Percentiles rank a stretch among this genome's conserved stretches.
Conservation (phyloP, 2,113 vertebrate genomes). For the Serilophus lunatus region DNA sequence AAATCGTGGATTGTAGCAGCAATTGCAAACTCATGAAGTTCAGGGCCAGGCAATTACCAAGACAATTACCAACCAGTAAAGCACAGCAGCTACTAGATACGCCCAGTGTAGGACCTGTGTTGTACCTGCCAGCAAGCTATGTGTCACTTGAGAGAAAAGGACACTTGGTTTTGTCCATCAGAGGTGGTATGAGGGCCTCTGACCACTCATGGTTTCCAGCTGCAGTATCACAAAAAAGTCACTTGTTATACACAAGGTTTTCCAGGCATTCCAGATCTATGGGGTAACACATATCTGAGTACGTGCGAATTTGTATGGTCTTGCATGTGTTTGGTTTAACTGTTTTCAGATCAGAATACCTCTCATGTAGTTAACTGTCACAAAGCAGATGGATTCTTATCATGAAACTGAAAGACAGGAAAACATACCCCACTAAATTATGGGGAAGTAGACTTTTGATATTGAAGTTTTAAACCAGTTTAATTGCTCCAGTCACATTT, state of each 20-base stretch:
- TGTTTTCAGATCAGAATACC: neutral
- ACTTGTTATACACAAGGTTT: neutral
- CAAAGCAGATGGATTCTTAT: neutral
- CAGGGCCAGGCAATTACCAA: neutral
- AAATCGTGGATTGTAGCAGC: neutral
- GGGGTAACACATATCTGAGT: neutral
- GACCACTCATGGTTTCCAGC: neutral
- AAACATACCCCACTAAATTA: neutral
- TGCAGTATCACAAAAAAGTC: neutral
- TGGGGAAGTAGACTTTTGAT: neutral
- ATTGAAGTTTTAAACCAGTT: neutral
- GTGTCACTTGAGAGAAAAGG: neutral
- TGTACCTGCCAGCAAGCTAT: rapidly evolving
- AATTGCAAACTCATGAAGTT: neutral
- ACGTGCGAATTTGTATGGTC: neutral
- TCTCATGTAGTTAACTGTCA: neutral
- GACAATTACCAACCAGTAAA: neutral
- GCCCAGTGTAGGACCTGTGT: neutral
- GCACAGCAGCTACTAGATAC: neutral
- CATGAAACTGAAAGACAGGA: neutral
- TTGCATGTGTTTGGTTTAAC: neutral
- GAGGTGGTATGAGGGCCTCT: neutral
- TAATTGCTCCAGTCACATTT: neutral
- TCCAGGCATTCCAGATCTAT: too few relatives aligned
- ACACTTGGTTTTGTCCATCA: neutral